Percentiles rank a stretch among this genome's conserved stretches.
Evolutionary conservation across 1,140 invertebrate genomes (phyloP).

Genomic region (Drosophila asahinai): DNA sequence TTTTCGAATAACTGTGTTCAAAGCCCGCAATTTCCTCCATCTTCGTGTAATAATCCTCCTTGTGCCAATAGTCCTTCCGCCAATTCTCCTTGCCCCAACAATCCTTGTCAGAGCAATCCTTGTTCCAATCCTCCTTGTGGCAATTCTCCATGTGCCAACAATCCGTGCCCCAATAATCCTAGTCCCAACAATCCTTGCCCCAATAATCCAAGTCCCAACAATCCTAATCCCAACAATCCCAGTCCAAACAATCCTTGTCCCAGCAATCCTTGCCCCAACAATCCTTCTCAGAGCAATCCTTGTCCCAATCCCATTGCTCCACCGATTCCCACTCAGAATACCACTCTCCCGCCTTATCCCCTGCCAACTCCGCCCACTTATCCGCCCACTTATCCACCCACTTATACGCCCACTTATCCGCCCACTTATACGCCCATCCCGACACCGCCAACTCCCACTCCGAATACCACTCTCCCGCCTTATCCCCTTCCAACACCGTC

Average conservation of each 20-base stretch:
- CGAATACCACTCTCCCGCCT: neutral
- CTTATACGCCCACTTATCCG: neutral
- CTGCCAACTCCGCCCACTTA: neutral
- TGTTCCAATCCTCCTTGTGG: too few relatives aligned
- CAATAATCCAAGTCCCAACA: neutral
- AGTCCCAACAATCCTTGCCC: neutral
- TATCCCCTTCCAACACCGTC: neutral
- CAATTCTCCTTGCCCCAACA: neutral
- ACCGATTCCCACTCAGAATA: neutral
- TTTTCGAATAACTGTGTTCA: neutral
- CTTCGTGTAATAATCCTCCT: neutral
- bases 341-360: neutral
- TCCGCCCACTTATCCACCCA: neutral
- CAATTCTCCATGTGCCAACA: neutral
- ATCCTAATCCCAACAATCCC: neutral
- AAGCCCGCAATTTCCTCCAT: neutral
- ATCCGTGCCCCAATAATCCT: neutral
- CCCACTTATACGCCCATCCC: neutral
- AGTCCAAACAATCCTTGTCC: neutral
- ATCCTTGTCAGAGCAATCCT: neutral
- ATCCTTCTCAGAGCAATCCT: neutral
- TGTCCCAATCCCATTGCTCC: neutral
- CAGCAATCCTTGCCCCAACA: neutral
- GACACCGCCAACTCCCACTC: neutral
- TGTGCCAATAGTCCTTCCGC: neutral